Evolutionary conservation across 2,797 vertebrate species (phyloP).

Genomic region (Poeciliopsis paucimaculata): DNA sequence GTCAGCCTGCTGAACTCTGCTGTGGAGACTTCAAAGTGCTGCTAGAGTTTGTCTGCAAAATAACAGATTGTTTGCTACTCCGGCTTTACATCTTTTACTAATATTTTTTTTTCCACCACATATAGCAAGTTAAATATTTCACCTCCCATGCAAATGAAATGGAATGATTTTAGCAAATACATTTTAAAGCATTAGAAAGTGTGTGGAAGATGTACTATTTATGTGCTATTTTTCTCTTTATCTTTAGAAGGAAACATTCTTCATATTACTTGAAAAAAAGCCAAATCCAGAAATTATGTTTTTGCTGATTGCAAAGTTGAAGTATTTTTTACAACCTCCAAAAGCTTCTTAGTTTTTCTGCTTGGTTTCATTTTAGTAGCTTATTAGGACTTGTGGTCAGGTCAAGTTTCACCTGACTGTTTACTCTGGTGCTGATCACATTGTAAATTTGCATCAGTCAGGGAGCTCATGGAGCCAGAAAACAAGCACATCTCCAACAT

Average conservation of each 20-base stretch:
- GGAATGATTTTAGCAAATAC: not conserved
- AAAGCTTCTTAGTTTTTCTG: slow-evolving; percentile 1
- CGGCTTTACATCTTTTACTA: not conserved
- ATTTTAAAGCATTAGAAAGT: not conserved
- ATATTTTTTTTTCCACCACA: not conserved
- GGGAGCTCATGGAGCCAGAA: slow-evolving; percentile 25
- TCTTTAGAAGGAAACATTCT: not conserved
- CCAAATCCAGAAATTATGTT: not conserved
- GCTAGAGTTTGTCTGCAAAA: too few species aligned
- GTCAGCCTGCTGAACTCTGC: too few species aligned
- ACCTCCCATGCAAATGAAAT: not conserved
- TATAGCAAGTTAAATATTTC: not conserved
- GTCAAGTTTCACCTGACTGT: slow-evolving; percentile 33
- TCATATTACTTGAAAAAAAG: not conserved
- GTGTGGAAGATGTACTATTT: not conserved
- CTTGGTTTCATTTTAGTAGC: not conserved
- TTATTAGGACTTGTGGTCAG: slow-evolving; percentile 38
- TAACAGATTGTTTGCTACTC: not conserved
- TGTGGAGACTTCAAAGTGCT: too few species aligned
- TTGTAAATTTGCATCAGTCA: slow-evolving; percentile 24
- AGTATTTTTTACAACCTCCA: slow-evolving; percentile 3
- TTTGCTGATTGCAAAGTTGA: slow-evolving; percentile 11
- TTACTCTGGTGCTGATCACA: slow-evolving; percentile 23
- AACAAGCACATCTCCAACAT: not conserved
- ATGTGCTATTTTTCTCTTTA: not conserved